Base-by-base conservation (phyloP, 2,888 invertebrate species). In the Pristionchus japonicus region DNA sequence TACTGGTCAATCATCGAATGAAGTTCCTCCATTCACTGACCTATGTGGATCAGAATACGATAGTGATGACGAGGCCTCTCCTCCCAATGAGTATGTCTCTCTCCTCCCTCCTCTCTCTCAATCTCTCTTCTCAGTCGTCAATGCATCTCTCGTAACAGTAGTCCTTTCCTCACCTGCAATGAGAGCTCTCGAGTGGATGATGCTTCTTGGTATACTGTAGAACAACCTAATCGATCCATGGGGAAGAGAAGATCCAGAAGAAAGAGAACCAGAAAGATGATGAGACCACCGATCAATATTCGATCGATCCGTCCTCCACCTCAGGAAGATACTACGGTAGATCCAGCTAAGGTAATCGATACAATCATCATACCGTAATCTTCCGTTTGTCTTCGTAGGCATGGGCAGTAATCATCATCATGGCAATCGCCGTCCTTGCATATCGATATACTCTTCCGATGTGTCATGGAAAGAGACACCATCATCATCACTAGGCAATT, bases 381-480 rank as follows among this genome's bases (percentile, higher is more conserved):
- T 13, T 47, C n/a, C 27, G 27, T n/a, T 70, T 7, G 20, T 80
- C 43, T 11, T 80, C 34, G 31, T 23, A 83, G 82, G 82, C 82
- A 83, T 83, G 82, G 82, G 82, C 82, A 34, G 52, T 83, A 23
- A 17, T 83, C 82, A 83, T 83, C 82, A 31, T 83, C 23, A 34
- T 83, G 15, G 82, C 82, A 49, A 83, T 83, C 49, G 49, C 52
- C 15, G 34, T 83, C 9, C 82, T 83, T 20, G 20, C 43, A 13
- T 83, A 52, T 83, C 82, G 82, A 49, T 83, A 83, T 9, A 52
- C 23, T 83, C 52, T 83, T 34, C 82, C 82, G 9, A 83, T 34
- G 34, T 83, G 82, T 17, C 80, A 80, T 27, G 47, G 47, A 49
- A 83, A 52, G 52, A 34, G 52, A 52, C 52, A 83, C 43, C 40